These are phyloP conservation scores for Cephus sareptanus DNA, from an alignment of 2,888 invertebrate genomes.

Conservation along the genomic window DNA sequence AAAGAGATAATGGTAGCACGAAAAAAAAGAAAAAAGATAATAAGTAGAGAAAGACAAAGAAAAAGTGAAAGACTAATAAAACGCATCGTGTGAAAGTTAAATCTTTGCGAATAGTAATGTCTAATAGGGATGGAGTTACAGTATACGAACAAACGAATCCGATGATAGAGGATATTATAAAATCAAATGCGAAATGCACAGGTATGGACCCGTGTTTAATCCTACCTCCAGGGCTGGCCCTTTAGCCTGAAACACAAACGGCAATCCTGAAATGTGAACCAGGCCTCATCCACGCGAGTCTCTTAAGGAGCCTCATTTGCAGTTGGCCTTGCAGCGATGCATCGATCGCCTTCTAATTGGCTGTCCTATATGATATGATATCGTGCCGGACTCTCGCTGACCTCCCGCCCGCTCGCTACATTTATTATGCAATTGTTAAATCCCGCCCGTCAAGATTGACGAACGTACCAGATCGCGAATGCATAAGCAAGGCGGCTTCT, in stretches of 20 bases:
- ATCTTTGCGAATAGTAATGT: too few relatives aligned
- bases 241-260: slow-evolving; percentile 65
- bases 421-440: too few relatives aligned
- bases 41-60: slow-evolving; percentile 10
- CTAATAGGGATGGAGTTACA: too few relatives aligned
- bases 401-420: too few relatives aligned
- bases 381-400: too few relatives aligned
- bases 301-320: too few relatives aligned
- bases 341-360: too few relatives aligned
- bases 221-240: slow-evolving; percentile 63
- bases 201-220: slow-evolving; percentile 39
- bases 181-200: not conserved
- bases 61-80: slow-evolving; percentile 17
- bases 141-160: slow-evolving; percentile 1
- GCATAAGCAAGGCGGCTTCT: too few relatives aligned
- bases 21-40: slow-evolving; percentile 2
- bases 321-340: too few relatives aligned
- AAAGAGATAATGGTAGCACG: slow-evolving; percentile 10
- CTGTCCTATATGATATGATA: too few relatives aligned
- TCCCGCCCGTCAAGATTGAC: too few relatives aligned
- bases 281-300: not conserved
- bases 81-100: not conserved
- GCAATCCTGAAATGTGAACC: slow-evolving; percentile 53
- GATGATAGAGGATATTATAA: not conserved
- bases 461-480: too few relatives aligned